Conservation (phyloP, 2,888 invertebrate genomes). For the Nudaria mundana region DNA sequence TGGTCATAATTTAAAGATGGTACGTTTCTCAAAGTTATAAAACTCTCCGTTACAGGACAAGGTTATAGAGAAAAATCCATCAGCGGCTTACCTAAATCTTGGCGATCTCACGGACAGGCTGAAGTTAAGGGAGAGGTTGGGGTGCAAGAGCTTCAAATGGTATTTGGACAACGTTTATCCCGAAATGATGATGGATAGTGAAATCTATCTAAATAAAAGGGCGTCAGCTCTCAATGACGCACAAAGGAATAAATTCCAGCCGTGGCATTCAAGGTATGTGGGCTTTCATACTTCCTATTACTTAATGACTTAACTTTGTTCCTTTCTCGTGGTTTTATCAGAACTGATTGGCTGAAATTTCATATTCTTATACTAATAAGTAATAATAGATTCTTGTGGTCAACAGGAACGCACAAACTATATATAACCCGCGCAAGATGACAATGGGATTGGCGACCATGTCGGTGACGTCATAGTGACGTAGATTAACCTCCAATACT, state of each 20-base stretch:
- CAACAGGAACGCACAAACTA: too few species aligned
- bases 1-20: too few species aligned
- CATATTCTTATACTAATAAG: too few species aligned
- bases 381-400: too few species aligned
- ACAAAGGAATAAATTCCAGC: slow-evolving; percentile 85
- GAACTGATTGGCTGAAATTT: too few species aligned
- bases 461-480: too few species aligned
- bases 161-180: slow-evolving; percentile 93
- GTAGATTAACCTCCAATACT: too few species aligned
- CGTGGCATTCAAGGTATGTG: slow-evolving; percentile 88
- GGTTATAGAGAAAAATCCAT: slow-evolving; percentile 85
- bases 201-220: slow-evolving; percentile 77
- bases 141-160: slow-evolving; percentile 93
- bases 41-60: slow-evolving; percentile 85
- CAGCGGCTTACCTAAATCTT: slow-evolving; percentile 81
- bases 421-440: too few species aligned
- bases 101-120: slow-evolving; percentile 91
- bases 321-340: too few species aligned
- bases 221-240: slow-evolving; percentile 81
- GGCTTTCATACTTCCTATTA: not conserved
- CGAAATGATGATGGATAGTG: slow-evolving; percentile 85
- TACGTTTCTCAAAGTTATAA: too few species aligned
- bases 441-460: too few species aligned
- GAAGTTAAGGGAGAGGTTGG: slow-evolving; percentile 85
- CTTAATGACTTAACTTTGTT: too few species aligned